phyloP scores from a whole-genome alignment of 2,797 vertebrate genomes.

The Ficedula albicollis region DNA sequence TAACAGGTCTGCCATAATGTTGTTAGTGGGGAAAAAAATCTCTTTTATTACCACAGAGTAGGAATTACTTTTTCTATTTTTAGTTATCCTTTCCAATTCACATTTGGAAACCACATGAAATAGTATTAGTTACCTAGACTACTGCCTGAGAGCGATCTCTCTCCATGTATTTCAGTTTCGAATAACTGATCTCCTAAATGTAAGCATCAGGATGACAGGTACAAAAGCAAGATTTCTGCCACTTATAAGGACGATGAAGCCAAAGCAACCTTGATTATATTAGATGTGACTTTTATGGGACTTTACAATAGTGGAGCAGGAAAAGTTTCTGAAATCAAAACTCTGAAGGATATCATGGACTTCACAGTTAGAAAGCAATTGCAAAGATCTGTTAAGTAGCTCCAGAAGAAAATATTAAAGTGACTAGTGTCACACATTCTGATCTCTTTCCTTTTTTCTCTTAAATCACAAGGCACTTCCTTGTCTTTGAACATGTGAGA shows the following conservation, averaged over 20 bases:
- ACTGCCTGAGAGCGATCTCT: background rate
- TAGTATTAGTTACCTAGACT: background rate
- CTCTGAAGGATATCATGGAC: background rate
- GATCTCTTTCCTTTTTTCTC: slow-evolving; percentile 32
- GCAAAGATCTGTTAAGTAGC: background rate
- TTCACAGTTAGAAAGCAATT: background rate
- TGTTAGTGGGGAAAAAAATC: background rate
- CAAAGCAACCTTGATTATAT: background rate
- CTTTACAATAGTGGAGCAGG: background rate
- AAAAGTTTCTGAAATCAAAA: background rate
- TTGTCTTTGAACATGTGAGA: slow-evolving; percentile 62
- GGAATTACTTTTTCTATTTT: background rate
- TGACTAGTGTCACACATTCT: background rate
- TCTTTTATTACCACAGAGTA: background rate
- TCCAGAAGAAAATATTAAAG: slow-evolving; percentile 13
- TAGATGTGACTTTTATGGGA: background rate
- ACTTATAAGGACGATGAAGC: background rate
- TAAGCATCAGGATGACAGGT: background rate
- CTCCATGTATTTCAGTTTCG: background rate
- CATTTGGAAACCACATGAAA: background rate
- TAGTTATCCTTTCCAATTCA: background rate
- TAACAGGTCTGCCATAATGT: background rate
- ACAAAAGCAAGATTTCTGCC: background rate
- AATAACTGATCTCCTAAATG: background rate
- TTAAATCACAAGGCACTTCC: slow-evolving; percentile 53